phyloP scores from a whole-genome alignment of 1,140 invertebrate genomes.

The Pachyrhynchus sulphureomaculatus region DNA sequence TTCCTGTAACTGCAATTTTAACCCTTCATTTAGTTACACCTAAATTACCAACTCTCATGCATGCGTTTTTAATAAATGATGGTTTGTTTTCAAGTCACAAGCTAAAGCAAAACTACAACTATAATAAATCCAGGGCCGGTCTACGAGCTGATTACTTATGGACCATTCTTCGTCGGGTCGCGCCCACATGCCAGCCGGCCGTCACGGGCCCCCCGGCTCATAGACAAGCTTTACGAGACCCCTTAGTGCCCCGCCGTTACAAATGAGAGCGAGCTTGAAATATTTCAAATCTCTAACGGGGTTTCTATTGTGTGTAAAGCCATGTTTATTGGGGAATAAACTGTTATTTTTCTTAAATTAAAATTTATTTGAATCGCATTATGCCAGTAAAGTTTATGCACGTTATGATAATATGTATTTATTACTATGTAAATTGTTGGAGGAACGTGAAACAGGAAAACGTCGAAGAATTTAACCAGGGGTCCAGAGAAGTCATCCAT shows the following conservation, averaged over 20 bases:
- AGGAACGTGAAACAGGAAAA: too few relatives aligned
- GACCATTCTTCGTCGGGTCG: constrained; percentile 9
- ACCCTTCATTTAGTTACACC: too few relatives aligned
- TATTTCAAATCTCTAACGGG: constrained; percentile 16
- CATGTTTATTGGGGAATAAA: constrained; percentile 18
- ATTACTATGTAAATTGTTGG: too few relatives aligned
- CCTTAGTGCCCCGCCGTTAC: constrained; percentile 9
- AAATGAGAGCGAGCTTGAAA: constrained; percentile 12
- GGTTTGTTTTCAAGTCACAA: too few relatives aligned
- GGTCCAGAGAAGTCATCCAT: too few relatives aligned
- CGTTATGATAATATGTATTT: too few relatives aligned
- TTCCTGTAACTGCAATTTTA: too few relatives aligned
- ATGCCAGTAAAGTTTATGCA: not conserved
- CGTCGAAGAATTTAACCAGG: too few relatives aligned
- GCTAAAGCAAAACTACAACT: not conserved
- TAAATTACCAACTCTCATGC: too few relatives aligned
- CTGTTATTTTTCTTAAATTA: constrained; percentile 11
- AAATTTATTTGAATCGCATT: constrained; percentile 7
- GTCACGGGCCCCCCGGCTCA: constrained; percentile 7
- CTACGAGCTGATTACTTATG: constrained; percentile 16
- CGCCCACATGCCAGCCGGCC: constrained; percentile 10
- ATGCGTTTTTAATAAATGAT: too few relatives aligned
- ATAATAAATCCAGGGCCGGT: constrained; percentile 16
- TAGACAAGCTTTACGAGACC: constrained; percentile 20
- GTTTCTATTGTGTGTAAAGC: constrained; percentile 21